Evolutionary conservation across 1,140 invertebrate species (phyloP).

Genomic region (Diploscapter pachys): DNA sequence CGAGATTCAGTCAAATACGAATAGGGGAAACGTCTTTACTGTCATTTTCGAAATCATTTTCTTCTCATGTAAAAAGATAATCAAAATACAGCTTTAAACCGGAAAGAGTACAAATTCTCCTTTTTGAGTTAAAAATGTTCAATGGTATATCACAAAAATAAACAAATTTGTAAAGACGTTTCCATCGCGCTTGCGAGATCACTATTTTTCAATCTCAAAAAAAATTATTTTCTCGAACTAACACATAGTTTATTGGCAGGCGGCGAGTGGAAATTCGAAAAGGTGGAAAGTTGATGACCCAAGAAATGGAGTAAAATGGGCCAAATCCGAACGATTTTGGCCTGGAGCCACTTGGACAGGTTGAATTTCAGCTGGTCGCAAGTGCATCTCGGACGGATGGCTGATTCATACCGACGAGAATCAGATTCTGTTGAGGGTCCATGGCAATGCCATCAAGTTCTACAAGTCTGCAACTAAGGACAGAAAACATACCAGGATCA

Average conservation of each 20-base stretch:
- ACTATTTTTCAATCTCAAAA: background rate
- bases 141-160: no score
- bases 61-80: no score
- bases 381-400: constrained; percentile 54
- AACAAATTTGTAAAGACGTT: background rate
- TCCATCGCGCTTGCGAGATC: constrained; percentile 8
- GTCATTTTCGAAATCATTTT: no score
- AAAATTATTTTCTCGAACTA: background rate
- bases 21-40: no score
- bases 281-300: no score
- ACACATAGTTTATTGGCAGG: no score
- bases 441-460: constrained; percentile 54
- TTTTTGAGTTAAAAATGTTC: no score
- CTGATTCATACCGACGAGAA: constrained; percentile 46
- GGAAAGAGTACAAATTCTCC: no score
- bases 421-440: constrained; percentile 49
- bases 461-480: constrained; percentile 46
- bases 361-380: constrained; percentile 45
- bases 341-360: background rate
- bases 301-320: constrained; percentile 1
- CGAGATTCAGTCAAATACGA: no score
- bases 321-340: constrained; percentile 4
- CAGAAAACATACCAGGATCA: constrained; percentile 44
- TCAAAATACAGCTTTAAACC: no score
- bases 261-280: no score